These are phyloP conservation scores for Microdon myrmicae DNA, from an alignment of 2,888 invertebrate genomes.

Conservation along the genomic window DNA sequence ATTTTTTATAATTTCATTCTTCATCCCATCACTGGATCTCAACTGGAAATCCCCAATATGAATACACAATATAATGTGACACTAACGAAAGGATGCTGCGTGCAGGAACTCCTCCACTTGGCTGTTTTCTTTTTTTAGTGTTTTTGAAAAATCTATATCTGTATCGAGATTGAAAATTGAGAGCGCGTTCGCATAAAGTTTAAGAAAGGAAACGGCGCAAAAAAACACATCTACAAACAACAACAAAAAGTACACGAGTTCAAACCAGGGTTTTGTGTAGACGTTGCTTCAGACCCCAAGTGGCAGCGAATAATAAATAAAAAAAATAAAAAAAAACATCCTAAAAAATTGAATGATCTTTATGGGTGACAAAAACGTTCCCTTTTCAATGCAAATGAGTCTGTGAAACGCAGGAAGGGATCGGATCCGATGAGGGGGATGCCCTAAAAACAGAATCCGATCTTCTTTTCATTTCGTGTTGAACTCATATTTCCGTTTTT, in stretches of 20 bases:
- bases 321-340: slow-evolving; percentile 5
- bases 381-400: slow-evolving; percentile 52
- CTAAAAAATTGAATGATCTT: slow-evolving; percentile 24
- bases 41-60: no score
- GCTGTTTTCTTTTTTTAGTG: slow-evolving; percentile 9
- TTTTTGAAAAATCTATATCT: not conserved
- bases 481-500: slow-evolving; percentile 44
- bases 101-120: slow-evolving; percentile 44
- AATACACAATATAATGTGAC: no score
- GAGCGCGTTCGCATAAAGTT: slow-evolving; percentile 45
- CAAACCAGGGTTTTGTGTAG: no score
- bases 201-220: slow-evolving; percentile 28
- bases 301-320: slow-evolving; percentile 8
- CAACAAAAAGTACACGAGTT: no score
- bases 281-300: slow-evolving; percentile 21
- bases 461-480: slow-evolving; percentile 18
- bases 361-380: slow-evolving; percentile 51
- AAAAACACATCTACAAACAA: no score
- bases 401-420: slow-evolving; percentile 28
- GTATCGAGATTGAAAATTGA: slow-evolving; percentile 43
- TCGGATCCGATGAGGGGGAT: slow-evolving; percentile 34
- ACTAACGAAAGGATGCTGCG: slow-evolving; percentile 41
- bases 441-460: slow-evolving; percentile 46
- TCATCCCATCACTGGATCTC: slow-evolving; percentile 35
- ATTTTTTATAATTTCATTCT: slow-evolving; percentile 33